Conservation (phyloP, 2,113 vertebrate genomes). For the Platichthys flesus region DNA sequence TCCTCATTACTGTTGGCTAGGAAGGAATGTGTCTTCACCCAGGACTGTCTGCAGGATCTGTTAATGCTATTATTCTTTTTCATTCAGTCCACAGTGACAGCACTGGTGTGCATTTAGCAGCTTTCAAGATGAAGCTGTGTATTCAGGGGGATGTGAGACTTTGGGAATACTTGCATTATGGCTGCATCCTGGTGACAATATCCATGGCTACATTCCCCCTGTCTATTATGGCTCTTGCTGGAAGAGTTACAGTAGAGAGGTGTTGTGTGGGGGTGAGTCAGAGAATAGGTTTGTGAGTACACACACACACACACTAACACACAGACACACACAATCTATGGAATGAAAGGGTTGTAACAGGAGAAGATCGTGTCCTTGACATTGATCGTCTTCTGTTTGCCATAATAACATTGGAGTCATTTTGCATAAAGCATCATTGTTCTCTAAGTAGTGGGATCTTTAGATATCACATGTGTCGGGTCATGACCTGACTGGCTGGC, state of each 20-base stretch:
- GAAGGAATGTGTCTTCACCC: conserved; percentile 26
- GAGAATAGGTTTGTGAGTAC: conserved; percentile 19
- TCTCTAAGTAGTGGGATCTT: not conserved
- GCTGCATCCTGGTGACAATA: conserved; percentile 51
- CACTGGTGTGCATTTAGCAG: not conserved
- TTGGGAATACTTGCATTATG: conserved; percentile 28
- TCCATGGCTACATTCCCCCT: conserved; percentile 59
- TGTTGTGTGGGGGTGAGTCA: conserved; percentile 62
- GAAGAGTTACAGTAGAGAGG: conserved; percentile 50
- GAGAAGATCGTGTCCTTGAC: conserved; percentile 36
- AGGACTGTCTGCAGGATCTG: conserved; percentile 12
- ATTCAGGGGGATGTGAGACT: conserved; percentile 17
- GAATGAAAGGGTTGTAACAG: conserved; percentile 38
- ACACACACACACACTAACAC: conserved; percentile 12
- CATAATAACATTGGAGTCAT: not conserved
- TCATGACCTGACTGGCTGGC: not conserved
- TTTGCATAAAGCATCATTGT: not conserved
- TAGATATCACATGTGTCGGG: not conserved
- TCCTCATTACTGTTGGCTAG: conserved; percentile 8
- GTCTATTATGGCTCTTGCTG: conserved; percentile 48
- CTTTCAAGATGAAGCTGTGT: conserved; percentile 1
- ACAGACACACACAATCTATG: not conserved
- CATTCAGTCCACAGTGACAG: not conserved
- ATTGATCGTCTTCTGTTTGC: not conserved
- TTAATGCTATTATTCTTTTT: conserved; percentile 38